Percentiles rank a stretch among this genome's conserved stretches.
phyloP scores from a whole-genome alignment of 2,888 invertebrate species.

The Phymatocera aterrima region DNA sequence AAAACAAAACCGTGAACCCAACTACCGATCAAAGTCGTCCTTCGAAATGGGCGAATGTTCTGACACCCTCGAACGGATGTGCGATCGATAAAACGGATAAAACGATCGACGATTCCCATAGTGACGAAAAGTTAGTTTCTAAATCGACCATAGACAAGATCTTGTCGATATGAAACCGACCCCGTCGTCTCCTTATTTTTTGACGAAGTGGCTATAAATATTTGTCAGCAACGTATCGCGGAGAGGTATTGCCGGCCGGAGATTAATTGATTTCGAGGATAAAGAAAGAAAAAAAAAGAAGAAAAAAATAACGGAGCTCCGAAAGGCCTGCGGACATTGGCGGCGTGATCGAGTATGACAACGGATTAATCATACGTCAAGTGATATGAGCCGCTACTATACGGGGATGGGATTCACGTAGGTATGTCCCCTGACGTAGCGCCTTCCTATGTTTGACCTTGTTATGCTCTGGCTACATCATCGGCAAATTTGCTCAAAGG shows the following conservation, averaged over 20 bases:
- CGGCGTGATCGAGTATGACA: constrained; percentile 12
- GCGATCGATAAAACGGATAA: not conserved
- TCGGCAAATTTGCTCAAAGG: not conserved
- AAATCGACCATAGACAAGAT: no score
- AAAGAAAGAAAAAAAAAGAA: not conserved
- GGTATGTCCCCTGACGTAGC: not conserved
- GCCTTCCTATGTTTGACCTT: not conserved
- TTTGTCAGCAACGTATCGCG: no score
- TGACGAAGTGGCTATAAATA: not conserved
- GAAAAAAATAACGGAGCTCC: not conserved
- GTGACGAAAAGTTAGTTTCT: no score
- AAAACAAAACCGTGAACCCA: constrained; percentile 12
- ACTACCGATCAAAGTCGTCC: not conserved
- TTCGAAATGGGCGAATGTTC: no score
- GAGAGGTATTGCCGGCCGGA: not conserved
- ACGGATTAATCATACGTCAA: constrained; percentile 13
- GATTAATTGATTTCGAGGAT: constrained; percentile 17
- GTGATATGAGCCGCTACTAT: not conserved
- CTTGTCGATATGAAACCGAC: no score
- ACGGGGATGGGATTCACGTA: not conserved
- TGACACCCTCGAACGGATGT: no score
- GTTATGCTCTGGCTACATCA: not conserved
- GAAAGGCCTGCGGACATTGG: not conserved
- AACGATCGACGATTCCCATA: not conserved
- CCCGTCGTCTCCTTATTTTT: not conserved